Evolutionary conservation across 2,113 vertebrate genomes (phyloP).

Genomic region (Pseudonaja textilis): DNA sequence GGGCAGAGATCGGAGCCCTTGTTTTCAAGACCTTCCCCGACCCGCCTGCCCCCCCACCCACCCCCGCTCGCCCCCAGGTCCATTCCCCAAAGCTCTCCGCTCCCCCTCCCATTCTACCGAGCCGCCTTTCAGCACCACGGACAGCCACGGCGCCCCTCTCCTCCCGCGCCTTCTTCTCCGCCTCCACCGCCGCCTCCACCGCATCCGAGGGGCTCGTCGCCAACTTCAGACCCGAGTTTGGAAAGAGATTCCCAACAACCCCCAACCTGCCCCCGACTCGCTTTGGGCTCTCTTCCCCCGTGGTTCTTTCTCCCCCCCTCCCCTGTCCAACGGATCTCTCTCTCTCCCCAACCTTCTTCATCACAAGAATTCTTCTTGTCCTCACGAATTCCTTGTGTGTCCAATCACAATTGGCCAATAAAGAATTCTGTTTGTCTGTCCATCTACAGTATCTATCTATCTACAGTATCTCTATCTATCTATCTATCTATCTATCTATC

Average conservation of each 20-base stretch:
- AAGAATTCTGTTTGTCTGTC: too few relatives aligned
- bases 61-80: neutral
- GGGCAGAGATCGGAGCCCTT: too few relatives aligned
- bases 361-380: too few relatives aligned
- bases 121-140: neutral
- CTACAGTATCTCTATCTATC: too few relatives aligned
- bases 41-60: neutral
- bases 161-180: too few relatives aligned
- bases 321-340: too few relatives aligned
- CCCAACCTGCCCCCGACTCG: neutral
- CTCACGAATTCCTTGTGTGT: too few relatives aligned
- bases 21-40: neutral
- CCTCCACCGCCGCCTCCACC: too few relatives aligned
- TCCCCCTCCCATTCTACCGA: neutral
- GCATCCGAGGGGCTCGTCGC: neutral
- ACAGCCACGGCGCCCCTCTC: neutral
- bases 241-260: neutral
- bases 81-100: too few relatives aligned
- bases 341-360: accelerated
- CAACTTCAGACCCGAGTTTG: neutral
- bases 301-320: accelerated
- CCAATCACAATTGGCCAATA: too few relatives aligned
- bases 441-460: too few relatives aligned
- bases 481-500: too few relatives aligned
- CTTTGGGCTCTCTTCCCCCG: neutral